Evolutionary conservation across 2,113 vertebrate genomes (phyloP), one percentile per base, ranked within the genome.

Genomic region (Phoenicopterus ruber): DNA sequence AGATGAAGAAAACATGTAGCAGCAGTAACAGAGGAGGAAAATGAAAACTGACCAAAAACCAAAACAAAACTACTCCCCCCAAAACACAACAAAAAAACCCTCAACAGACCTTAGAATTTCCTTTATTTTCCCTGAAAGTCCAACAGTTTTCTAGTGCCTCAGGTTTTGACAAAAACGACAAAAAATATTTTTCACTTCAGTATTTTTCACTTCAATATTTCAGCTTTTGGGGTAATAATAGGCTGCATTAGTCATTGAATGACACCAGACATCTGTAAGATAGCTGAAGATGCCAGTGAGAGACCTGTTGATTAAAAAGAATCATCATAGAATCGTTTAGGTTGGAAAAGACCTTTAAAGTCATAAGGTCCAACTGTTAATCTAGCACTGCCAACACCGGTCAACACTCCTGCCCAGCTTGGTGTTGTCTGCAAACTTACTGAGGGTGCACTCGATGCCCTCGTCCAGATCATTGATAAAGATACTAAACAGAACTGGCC

Each of bases 1-100:
- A 28, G 26, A 14, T 67, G 18, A 87, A 40, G 42, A 61, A 63
- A 50, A 42, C 2, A 4, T 0, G 0, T 46, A 57, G 32, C 11
- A 67, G n/a, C 31, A 47, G 8, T 54, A 25, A 55, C 6, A 18
- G 2, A 8, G 8, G 4, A 1, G 8, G 6, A 5, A 10, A 21
- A 40, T 19, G 9, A 62, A 77, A 40, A 58, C 7, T 9, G 49
- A n/a, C 13, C 14, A 13, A 16, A 42, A 46, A 46, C 13, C 46
- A 46, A 42, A 42, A 42, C 42, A 12, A 42, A 42, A 42, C 42
- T 13, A 42, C 12, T 5, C 42, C 42, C 42, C 42, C 42, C 42
- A 42, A 42, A 42, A 42, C 42, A 42, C 42, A 42, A 42, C 42
- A 42, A 42, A 42, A 42, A 50, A n/a, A 61, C 3, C 5, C 17